phyloP scores from a whole-genome alignment of 2,113 vertebrate genomes.

The Desmodus rotundus region DNA sequence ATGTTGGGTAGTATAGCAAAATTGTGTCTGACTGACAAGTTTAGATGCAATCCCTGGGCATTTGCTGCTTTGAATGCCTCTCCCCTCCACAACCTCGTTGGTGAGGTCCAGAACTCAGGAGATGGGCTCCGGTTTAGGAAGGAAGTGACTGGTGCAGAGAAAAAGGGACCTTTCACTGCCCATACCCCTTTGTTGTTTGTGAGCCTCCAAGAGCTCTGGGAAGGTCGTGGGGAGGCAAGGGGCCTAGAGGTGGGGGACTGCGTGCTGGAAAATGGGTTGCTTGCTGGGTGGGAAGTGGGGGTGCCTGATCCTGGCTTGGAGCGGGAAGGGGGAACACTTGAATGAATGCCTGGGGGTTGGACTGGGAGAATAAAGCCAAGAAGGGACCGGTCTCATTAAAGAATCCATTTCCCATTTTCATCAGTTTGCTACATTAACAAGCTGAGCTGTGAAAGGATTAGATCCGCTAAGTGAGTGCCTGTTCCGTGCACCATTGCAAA shows the following conservation, averaged over 20 bases:
- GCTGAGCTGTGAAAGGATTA: slow-evolving; percentile 66
- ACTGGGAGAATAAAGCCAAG: slow-evolving; percentile 68
- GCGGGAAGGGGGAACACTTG: background rate
- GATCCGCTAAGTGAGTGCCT: slow-evolving; percentile 64
- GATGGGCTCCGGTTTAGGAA: background rate
- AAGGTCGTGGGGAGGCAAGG: slow-evolving; percentile 8
- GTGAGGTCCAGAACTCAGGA: background rate
- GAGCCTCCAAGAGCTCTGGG: slow-evolving; percentile 15
- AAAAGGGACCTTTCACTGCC: slow-evolving; percentile 10
- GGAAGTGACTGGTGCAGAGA: background rate
- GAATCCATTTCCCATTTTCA: slow-evolving; percentile 77
- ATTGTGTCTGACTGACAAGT: background rate
- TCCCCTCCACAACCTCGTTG: background rate
- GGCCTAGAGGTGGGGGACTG: slow-evolving; percentile 42
- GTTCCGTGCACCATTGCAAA: slow-evolving; percentile 61
- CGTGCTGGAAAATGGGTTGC: slow-evolving; percentile 53
- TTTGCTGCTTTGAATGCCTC: background rate
- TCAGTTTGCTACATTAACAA: slow-evolving; percentile 74
- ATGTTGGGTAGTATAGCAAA: background rate
- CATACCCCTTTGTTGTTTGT: slow-evolving; percentile 53
- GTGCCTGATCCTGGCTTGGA: slow-evolving; percentile 39
- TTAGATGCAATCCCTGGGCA: background rate
- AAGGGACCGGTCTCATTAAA: slow-evolving; percentile 72
- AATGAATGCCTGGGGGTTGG: slow-evolving; percentile 67
- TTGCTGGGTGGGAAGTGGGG: slow-evolving; percentile 67